A percentile compares a stretch with the other conserved stretches of the same genome.
phyloP scores from a whole-genome alignment of 92 coral and sea anemone genomes.

The Palythoa heliodiscus region DNA sequence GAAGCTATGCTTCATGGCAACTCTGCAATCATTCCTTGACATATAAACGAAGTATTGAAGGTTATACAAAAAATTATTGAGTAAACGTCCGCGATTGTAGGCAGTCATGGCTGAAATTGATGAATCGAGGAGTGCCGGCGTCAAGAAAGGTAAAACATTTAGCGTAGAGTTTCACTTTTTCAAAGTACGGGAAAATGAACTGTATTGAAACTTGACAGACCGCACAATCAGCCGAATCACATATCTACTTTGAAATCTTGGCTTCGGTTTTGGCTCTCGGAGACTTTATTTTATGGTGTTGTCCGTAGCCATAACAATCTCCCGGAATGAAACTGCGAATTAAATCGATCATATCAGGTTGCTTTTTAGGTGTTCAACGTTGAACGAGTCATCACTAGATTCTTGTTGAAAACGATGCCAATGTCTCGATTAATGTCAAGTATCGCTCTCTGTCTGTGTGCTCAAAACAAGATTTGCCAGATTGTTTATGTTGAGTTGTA shows the following conservation, averaged over 20 bases:
- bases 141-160: not conserved
- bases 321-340: not conserved
- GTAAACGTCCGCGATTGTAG: no score
- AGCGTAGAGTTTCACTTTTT: not conserved
- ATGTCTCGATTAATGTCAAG: not conserved
- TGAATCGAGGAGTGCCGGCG: not conserved
- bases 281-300: constrained; percentile 8
- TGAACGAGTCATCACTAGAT: not conserved
- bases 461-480: constrained; percentile 2
- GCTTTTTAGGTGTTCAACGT: not conserved
- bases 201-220: not conserved
- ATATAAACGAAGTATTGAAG: constrained; percentile 25
- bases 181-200: not conserved
- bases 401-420: not conserved
- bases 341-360: not conserved
- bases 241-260: not conserved
- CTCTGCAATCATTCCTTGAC: not conserved
- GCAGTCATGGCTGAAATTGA: not conserved
- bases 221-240: constrained; percentile 16
- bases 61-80: not conserved
- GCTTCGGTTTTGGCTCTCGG: not conserved
- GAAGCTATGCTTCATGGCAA: not conserved
- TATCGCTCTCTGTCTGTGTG: not conserved
- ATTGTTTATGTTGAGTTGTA: not conserved
- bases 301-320: constrained; percentile 15